phyloP scores from a whole-genome alignment of 2,888 invertebrate species.

The Acleris literana region DNA sequence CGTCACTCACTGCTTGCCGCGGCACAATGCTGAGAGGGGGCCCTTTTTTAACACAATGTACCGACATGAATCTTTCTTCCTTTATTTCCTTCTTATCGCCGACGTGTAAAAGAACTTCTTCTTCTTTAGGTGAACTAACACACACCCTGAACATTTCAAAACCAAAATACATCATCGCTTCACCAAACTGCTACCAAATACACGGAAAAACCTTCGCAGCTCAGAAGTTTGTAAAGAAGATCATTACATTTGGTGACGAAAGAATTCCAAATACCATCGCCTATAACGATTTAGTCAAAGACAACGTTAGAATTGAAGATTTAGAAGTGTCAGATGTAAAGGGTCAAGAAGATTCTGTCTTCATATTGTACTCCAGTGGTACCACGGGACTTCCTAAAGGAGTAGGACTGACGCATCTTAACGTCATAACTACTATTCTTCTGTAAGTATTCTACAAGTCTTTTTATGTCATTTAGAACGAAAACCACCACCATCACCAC shows the following conservation, averaged over 20 bases:
- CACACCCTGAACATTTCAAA: slow-evolving; percentile 36
- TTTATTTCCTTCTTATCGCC: too few species aligned
- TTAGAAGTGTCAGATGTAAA: slow-evolving; percentile 41
- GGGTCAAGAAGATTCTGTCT: slow-evolving; percentile 43
- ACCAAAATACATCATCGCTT: slow-evolving; percentile 35
- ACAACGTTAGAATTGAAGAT: slow-evolving; percentile 21
- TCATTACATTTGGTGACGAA: slow-evolving; percentile 38
- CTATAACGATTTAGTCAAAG: slow-evolving; percentile 9
- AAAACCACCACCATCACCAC: too few species aligned
- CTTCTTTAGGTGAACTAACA: slow-evolving; percentile 33
- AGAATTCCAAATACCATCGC: neutral
- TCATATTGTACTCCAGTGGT: slow-evolving; percentile 47
- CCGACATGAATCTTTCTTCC: too few species aligned
- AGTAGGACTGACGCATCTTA: slow-evolving; percentile 46
- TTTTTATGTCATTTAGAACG: too few species aligned
- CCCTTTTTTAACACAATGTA: too few species aligned
- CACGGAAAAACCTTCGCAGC: slow-evolving; percentile 15
- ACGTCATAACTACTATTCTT: slow-evolving; percentile 38
- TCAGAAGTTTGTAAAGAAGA: slow-evolving; percentile 23
- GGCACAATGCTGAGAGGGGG: too few species aligned
- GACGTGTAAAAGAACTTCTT: too few species aligned
- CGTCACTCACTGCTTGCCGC: too few species aligned
- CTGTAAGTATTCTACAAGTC: slow-evolving; percentile 38
- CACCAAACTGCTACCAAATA: slow-evolving; percentile 24
- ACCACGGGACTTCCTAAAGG: slow-evolving; percentile 50